A percentile compares a stretch with the other conserved stretches of the same genome.
Evolutionary conservation across 2,797 vertebrate species (phyloP).

Genomic region (Enteromius trimaculatus): DNA sequence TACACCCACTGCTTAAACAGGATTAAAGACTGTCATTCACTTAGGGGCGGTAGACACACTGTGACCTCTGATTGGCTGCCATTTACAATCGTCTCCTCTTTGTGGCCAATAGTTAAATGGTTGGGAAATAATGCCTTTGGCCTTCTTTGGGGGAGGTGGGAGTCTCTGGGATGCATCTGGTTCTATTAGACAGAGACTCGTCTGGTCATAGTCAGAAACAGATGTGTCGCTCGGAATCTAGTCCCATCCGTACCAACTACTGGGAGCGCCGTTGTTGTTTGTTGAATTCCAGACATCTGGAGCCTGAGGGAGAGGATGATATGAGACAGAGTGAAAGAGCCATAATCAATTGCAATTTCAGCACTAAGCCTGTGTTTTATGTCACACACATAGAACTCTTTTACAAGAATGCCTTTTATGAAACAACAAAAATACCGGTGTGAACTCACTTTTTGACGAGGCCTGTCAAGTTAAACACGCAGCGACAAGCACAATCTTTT

Average conservation of each 20-base stretch:
- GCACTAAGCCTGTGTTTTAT: background rate
- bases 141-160: background rate
- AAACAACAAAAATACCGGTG: background rate
- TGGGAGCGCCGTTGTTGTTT: conserved; percentile 8
- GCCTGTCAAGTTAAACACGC: background rate
- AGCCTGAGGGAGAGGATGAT: conserved; percentile 14
- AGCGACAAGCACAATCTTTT: background rate
- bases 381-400: background rate
- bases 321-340: conserved; percentile 12
- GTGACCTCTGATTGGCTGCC: background rate
- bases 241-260: conserved; percentile 22
- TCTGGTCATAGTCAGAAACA: conserved; percentile 11
- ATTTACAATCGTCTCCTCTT: background rate
- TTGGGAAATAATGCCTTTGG: background rate
- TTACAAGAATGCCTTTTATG: background rate
- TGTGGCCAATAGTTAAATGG: background rate
- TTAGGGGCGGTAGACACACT: conserved; percentile 1
- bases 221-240: conserved; percentile 23
- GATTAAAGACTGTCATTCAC: background rate
- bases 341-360: background rate
- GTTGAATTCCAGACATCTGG: conserved; percentile 24
- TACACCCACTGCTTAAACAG: background rate
- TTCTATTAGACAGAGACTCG: conserved; percentile 9
- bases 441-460: background rate
- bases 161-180: conserved; percentile 8